Conservation (phyloP, 1,140 invertebrate genomes). For the Solen grandis region DNA sequence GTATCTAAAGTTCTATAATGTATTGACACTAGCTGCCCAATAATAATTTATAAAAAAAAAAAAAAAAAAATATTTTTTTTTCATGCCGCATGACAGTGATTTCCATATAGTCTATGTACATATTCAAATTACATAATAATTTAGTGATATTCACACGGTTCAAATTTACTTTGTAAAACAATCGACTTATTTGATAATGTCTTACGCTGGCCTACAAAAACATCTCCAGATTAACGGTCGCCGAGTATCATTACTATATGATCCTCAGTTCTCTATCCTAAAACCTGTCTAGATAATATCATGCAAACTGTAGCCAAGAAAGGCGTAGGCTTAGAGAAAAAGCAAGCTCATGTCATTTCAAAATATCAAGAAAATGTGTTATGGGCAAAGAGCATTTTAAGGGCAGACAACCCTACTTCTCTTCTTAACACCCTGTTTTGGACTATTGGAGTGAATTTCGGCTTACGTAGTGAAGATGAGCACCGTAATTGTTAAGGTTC, state of each 20-base stretch:
- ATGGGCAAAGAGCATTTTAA: conserved; percentile 2
- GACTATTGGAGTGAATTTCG: conserved; percentile 22
- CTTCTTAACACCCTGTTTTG: conserved; percentile 11
- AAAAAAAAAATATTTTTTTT: too few species aligned
- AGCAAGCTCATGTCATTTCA: background rate
- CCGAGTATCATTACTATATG: background rate
- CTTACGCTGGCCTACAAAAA: background rate
- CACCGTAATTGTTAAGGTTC: background rate
- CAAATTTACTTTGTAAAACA: too few species aligned
- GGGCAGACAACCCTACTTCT: background rate
- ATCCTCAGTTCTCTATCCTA: background rate
- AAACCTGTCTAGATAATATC: background rate
- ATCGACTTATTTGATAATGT: too few species aligned
- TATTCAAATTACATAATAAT: too few species aligned
- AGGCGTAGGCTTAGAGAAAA: background rate
- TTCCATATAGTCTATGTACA: too few species aligned
- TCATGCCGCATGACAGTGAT: too few species aligned
- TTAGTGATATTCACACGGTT: too few species aligned
- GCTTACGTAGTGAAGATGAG: background rate
- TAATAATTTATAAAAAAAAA: too few species aligned
- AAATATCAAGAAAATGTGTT: conserved; percentile 13
- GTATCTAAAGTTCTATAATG: too few species aligned
- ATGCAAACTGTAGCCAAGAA: conserved; percentile 3
- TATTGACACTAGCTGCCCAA: too few species aligned
- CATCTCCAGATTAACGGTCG: conserved; percentile 12